These are phyloP conservation scores for Fulmarus glacialis DNA, from an alignment of 2,113 vertebrate species.

Conservation along the genomic window DNA sequence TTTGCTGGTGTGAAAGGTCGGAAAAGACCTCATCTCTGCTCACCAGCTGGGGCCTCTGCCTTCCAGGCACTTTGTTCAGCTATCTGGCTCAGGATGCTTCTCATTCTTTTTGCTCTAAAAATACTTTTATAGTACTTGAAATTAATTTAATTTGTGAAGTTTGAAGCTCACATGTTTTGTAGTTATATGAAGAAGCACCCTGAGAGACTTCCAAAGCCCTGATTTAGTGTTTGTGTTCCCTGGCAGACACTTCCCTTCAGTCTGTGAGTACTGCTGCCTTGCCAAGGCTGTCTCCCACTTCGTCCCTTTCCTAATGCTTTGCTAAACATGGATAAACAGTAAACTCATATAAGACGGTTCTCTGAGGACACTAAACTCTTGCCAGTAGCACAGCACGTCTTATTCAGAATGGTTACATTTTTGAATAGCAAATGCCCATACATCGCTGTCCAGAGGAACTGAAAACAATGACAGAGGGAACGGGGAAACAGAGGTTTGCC, in stretches of 20 bases:
- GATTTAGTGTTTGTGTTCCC: not conserved
- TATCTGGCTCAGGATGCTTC: not conserved
- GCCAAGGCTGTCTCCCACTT: not conserved
- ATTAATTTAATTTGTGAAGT: not conserved
- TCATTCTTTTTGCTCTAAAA: not conserved
- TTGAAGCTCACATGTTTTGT: not conserved
- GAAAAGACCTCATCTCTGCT: not conserved
- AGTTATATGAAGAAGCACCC: not conserved
- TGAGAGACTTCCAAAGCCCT: not conserved
- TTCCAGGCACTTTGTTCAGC: rapidly evolving
- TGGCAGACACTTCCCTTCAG: not conserved
- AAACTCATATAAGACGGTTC: not conserved
- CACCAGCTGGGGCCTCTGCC: not conserved
- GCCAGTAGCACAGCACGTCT: not conserved
- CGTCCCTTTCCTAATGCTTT: not conserved
- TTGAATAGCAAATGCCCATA: not conserved
- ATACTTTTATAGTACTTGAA: not conserved
- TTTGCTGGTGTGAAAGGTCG: not conserved
- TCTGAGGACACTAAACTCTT: not conserved
- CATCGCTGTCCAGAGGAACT: not conserved
- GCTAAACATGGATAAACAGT: not conserved
- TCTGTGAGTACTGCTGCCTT: not conserved
- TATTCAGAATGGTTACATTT: not conserved
- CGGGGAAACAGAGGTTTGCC: not conserved
- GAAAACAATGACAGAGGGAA: not conserved